phyloP scores from a whole-genome alignment of 2,113 vertebrate genomes.

The Phrynosoma blainvillii region DNA sequence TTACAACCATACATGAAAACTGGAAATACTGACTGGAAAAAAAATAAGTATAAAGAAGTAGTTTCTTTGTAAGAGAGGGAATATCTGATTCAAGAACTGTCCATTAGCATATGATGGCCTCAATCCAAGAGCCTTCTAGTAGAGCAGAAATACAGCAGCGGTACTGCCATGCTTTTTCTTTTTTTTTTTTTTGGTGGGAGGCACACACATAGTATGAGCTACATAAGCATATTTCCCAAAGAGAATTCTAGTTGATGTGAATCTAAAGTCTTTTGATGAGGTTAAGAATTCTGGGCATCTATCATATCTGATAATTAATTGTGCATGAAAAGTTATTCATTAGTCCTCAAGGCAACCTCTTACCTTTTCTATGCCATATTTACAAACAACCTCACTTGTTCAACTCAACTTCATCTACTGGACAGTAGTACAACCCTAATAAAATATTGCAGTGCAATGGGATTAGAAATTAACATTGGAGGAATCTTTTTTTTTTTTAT shows the following conservation, averaged over 20 bases:
- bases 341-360: neutral
- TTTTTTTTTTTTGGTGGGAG: no score
- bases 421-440: neutral
- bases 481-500: neutral
- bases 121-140: no score
- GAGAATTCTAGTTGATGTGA: no score
- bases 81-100: no score
- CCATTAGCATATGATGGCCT: neutral
- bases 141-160: no score
- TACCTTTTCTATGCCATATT: neutral
- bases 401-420: neutral
- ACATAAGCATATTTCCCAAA: no score
- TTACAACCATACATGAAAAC: neutral
- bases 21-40: neutral
- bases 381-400: neutral
- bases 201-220: no score
- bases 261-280: neutral
- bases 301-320: conserved; percentile 7
- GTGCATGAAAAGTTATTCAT: neutral
- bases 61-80: neutral
- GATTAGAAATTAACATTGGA: neutral
- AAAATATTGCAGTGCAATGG: neutral
- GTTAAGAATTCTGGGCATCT: neutral
- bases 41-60: neutral
- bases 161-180: no score